Evolutionary conservation across 2,888 invertebrate genomes (phyloP).

Genomic region (Acrobasis consociella): DNA sequence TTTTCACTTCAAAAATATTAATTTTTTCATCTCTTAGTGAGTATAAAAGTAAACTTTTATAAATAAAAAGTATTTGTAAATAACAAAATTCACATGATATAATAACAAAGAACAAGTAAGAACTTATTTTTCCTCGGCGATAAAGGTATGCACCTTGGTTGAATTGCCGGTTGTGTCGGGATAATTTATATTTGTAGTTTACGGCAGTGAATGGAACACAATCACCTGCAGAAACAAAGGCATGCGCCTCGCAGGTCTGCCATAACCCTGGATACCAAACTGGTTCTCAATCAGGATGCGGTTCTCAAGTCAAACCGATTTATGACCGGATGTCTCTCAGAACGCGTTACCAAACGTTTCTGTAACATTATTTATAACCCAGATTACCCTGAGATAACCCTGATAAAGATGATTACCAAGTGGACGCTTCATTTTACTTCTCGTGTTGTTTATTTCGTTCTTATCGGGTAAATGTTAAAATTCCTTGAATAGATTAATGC

Average conservation of each 20-base stretch:
- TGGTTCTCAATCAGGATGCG: conserved; percentile 3
- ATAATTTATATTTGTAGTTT: neutral
- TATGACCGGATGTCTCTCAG: conserved; percentile 1
- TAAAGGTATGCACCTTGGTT: neutral
- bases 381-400: conserved; percentile 17
- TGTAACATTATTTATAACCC: conserved; percentile 13
- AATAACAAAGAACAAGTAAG: too few relatives aligned
- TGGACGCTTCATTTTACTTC: neutral
- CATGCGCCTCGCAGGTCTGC: neutral
- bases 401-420: conserved; percentile 2
- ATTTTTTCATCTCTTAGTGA: too few relatives aligned
- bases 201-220: conserved; percentile 8
- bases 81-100: too few relatives aligned
- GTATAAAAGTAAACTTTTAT: too few relatives aligned
- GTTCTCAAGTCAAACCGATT: neutral
- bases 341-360: neutral
- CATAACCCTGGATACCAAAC: neutral
- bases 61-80: too few relatives aligned
- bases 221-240: conserved; percentile 5
- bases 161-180: neutral
- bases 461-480: neutral
- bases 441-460: neutral
- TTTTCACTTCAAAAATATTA: too few relatives aligned
- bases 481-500: conserved; percentile 54
- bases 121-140: neutral